Evolutionary conservation across 1,140 invertebrate genomes (phyloP), one percentile per base, ranked within the genome.

Genomic region (Eulimnadia texana): DNA sequence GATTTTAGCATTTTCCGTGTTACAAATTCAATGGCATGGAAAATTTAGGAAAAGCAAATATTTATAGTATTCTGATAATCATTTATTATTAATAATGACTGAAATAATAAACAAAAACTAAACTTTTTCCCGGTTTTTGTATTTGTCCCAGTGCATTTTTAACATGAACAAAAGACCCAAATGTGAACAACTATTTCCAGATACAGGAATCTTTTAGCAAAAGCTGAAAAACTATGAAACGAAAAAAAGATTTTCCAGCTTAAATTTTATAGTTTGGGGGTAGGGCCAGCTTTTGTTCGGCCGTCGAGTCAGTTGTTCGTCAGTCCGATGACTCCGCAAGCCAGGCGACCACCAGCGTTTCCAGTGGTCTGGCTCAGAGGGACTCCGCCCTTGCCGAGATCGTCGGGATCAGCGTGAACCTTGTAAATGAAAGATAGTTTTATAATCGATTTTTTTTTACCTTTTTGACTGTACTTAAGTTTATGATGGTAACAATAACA

Each of bases 361-460:
- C 96, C 96, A 56, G 95, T 99, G 13, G 88, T 89, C 74, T 88
- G 86, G 74, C 93, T 96, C 51, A 94, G 78, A 70, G 95, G 90
- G 70, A 97, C 88, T 1, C 90, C 91, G 61, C 94, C 94, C 65
- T 85, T 78, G 3, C 94, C 96, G 52, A 98, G 78, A 76, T 99
- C 96, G 78, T 99, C 96, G 50, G 83, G 80, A 74, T 93, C 92
- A 63, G 86, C 93, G 74, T 99, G 95, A 13, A 90, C 76, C 80
- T 81, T 63, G 25, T 66, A 63, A 55, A n/a, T 11, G 13, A 60
- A 24, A n/a, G n/a, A 27, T 20, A 58, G n/a, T 9, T 23, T 16
- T 60, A 24, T 52, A 60, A 11, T 20, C 25, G 2, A 53, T 29
- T n/a, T n/a, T n/a, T n/a, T n/a, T n/a, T n/a, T n/a, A 49, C n/a